phyloP scores from a whole-genome alignment of 2,113 vertebrate genomes.

The Tamias sibiricus region DNA sequence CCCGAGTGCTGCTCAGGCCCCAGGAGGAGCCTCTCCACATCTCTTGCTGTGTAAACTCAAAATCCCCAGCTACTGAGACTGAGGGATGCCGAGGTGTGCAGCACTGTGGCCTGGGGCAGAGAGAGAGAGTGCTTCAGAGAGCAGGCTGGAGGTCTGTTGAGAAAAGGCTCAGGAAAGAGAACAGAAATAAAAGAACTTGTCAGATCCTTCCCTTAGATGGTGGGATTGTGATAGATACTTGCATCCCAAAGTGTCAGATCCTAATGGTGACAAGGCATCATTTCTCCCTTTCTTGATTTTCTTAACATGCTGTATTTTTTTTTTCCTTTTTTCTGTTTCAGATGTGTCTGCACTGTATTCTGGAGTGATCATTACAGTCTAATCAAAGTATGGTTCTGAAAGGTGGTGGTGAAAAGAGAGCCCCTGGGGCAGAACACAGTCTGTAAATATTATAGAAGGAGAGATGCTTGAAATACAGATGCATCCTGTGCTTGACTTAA shows the following conservation, averaged over 20 bases:
- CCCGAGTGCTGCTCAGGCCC: background rate
- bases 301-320: background rate
- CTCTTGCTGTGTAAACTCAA: background rate
- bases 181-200: background rate
- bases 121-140: background rate
- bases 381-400: background rate
- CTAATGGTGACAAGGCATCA: background rate
- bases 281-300: background rate
- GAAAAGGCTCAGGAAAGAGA: background rate
- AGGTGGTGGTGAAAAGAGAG: background rate
- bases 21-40: background rate
- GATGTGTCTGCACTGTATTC: background rate
- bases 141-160: background rate
- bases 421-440: background rate
- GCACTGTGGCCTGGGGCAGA: background rate
- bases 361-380: background rate
- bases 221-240: background rate
- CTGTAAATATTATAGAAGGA: background rate
- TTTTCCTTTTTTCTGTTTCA: background rate
- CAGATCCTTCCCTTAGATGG: background rate
- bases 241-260: background rate
- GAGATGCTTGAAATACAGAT: background rate
- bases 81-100: background rate
- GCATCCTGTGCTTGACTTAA: background rate
- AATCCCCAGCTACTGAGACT: background rate